These are phyloP conservation scores for Eunapius fragilis DNA, from an alignment of 37 sponge, comb jelly and placozoan species.

Conservation along the genomic window DNA sequence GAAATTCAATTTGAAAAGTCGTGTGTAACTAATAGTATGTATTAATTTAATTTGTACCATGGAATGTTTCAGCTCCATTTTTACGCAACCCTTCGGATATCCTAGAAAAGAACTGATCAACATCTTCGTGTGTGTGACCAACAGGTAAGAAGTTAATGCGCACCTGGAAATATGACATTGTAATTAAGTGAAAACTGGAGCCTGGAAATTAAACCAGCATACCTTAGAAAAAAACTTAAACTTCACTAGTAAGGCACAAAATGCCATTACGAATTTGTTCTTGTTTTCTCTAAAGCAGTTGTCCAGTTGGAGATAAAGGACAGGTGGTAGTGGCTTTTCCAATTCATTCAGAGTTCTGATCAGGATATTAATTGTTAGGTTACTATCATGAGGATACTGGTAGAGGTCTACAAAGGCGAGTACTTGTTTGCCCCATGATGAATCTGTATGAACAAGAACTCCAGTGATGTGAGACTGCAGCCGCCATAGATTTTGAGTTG, in stretches of 20 bases:
- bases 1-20: too few species aligned
- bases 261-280: slow-evolving; percentile 34
- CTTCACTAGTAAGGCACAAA: slow-evolving; percentile 39
- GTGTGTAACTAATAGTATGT: too few species aligned
- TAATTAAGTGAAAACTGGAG: too few species aligned
- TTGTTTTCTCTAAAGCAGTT: slow-evolving; percentile 44
- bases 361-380: slow-evolving; percentile 26
- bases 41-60: slow-evolving; percentile 1
- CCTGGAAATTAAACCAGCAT: neutral
- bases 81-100: slow-evolving; percentile 19
- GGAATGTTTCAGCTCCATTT: slow-evolving; percentile 18
- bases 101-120: slow-evolving; percentile 48
- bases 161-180: slow-evolving; percentile 5
- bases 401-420: slow-evolving; percentile 32
- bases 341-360: neutral
- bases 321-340: slow-evolving; percentile 4
- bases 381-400: slow-evolving; percentile 59
- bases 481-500: slow-evolving; percentile 34
- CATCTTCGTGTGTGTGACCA: slow-evolving; percentile 52
- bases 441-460: slow-evolving; percentile 17
- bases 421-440: slow-evolving; percentile 15
- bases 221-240: slow-evolving; percentile 38
- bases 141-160: slow-evolving; percentile 43
- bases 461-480: slow-evolving; percentile 65
- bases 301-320: slow-evolving; percentile 42